Percentiles rank a stretch among this genome's conserved stretches.
phyloP scores from a whole-genome alignment of 2,888 invertebrate species.

The Alentia gelatinosa region DNA sequence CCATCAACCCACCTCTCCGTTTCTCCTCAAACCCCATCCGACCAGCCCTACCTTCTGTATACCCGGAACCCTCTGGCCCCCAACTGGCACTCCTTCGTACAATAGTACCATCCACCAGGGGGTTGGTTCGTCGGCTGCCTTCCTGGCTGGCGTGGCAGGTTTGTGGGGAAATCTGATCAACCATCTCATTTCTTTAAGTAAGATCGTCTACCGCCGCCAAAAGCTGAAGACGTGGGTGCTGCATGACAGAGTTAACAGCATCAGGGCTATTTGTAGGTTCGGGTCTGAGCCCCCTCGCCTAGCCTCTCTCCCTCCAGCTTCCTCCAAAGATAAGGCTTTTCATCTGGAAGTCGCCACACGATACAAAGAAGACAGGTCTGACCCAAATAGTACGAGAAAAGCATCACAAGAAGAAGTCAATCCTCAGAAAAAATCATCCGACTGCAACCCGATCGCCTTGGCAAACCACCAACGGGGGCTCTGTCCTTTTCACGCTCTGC shows the following conservation, averaged over 20 bases:
- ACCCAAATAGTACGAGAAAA: conserved; percentile 2
- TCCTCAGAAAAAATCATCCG: too few species aligned
- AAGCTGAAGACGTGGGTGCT: neutral
- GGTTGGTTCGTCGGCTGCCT: neutral
- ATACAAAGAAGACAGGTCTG: neutral
- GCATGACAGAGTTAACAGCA: neutral
- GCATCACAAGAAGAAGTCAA: neutral
- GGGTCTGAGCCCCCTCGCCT: neutral
- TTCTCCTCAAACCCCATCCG: neutral
- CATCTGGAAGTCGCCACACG: neutral
- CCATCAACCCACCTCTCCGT: neutral
- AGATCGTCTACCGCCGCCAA: neutral
- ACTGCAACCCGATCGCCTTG: too few species aligned
- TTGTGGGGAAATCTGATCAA: conserved; percentile 41
- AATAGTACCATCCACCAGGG: too few species aligned
- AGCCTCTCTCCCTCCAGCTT: too few species aligned
- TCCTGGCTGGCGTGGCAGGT: too few species aligned
- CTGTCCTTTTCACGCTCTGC: too few species aligned
- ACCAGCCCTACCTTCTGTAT: neutral
- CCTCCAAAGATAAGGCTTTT: neutral
- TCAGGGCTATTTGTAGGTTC: neutral
- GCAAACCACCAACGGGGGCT: too few species aligned
- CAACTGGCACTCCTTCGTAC: too few species aligned
- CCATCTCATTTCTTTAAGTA: conserved; percentile 50
- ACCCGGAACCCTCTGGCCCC: neutral